A percentile compares a stretch with the other conserved stretches of the same genome.
phyloP scores from a whole-genome alignment of 2,888 invertebrate genomes.

The Plusia festucae region DNA sequence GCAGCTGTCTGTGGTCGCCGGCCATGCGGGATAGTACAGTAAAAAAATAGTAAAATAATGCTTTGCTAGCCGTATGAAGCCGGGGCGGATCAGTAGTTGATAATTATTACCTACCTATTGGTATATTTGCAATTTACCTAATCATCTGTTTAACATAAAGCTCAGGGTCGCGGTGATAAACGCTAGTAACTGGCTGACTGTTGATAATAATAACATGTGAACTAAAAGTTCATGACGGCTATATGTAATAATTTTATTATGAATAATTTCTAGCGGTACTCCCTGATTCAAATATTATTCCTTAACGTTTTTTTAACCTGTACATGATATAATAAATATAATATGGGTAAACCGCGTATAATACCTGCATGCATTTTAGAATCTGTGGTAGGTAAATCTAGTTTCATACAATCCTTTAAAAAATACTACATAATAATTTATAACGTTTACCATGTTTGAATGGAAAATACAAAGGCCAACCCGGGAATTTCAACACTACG shows the following conservation, averaged over 20 bases:
- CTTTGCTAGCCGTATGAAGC: too few relatives aligned
- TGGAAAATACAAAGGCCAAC: neutral
- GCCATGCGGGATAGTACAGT: too few relatives aligned
- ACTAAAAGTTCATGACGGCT: neutral
- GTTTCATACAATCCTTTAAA: neutral
- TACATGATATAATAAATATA: too few relatives aligned
- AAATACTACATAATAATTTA: too few relatives aligned
- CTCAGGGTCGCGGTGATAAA: neutral
- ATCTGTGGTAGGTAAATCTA: too few relatives aligned
- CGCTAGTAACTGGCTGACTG: neutral
- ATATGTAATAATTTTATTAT: neutral
- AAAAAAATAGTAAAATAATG: too few relatives aligned
- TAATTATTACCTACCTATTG: neutral
- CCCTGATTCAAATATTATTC: too few relatives aligned
- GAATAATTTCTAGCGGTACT: neutral
- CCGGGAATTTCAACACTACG: neutral
- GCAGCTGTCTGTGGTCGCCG: too few relatives aligned
- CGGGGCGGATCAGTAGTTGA: too few relatives aligned
- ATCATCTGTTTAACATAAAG: neutral
- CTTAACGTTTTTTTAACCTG: too few relatives aligned
- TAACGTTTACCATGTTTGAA: neutral
- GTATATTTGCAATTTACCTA: neutral
- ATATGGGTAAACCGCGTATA: too few relatives aligned
- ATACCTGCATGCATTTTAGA: too few relatives aligned
- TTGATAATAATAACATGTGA: neutral